Percentiles rank a stretch among this genome's conserved stretches.
phyloP scores from a whole-genome alignment of 2,113 vertebrate species.

The Tachysurus fulvidraco region DNA sequence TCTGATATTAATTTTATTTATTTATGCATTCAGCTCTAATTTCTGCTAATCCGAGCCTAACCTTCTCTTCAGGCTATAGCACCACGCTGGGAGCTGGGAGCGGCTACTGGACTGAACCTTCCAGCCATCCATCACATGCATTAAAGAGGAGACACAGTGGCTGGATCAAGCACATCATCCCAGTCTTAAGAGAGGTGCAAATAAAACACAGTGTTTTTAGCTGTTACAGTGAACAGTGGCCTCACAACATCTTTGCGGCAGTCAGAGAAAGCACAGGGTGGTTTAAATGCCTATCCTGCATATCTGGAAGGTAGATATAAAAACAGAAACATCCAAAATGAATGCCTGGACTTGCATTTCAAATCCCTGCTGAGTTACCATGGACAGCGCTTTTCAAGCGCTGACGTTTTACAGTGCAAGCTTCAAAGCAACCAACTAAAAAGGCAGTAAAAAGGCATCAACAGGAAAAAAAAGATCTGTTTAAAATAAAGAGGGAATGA shows the following conservation, averaged over 20 bases:
- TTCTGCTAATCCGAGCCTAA: constrained; percentile 60
- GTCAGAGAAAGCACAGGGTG: not conserved
- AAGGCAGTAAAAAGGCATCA: not conserved
- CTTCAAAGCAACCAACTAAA: not conserved
- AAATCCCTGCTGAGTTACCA: not conserved
- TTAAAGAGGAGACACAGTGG: constrained; percentile 29
- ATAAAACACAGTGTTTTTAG: constrained; percentile 7
- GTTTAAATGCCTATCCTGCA: not conserved
- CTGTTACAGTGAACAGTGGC: not conserved
- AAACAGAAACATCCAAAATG: not conserved
- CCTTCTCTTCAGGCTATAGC: constrained; percentile 52
- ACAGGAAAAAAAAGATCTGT: not conserved
- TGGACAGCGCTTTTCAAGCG: not conserved
- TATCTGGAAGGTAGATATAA: not conserved
- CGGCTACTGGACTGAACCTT: constrained; percentile 26
- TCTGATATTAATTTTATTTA: constrained; percentile 62
- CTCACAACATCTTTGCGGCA: not conserved
- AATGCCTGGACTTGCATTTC: not conserved
- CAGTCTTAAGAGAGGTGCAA: constrained; percentile 13
- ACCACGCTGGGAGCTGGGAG: constrained; percentile 38
- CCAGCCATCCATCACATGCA: constrained; percentile 39
- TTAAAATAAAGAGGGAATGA: constrained; percentile 1
- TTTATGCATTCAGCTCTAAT: constrained; percentile 64
- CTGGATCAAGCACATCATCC: constrained; percentile 21
- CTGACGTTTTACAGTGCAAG: not conserved